Base-by-base conservation (phyloP, 2,797 vertebrate species). In the Sebastolobus alascanus region DNA sequence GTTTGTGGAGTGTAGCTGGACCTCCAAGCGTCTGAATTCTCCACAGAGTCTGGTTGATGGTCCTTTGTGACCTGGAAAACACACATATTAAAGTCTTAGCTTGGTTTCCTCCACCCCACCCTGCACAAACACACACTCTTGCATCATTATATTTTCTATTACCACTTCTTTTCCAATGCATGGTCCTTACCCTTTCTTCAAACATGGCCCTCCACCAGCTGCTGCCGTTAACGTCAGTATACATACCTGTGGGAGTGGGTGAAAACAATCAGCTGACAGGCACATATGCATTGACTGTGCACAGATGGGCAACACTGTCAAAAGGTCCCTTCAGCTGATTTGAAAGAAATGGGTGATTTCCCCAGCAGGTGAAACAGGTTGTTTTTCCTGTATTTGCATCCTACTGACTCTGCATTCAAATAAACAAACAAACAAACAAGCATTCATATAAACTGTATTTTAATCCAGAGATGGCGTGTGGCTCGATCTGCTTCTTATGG, bases 21-120 rank as follows among this genome's bases (percentile, higher is more conserved):
- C 16, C 58, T 85, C 92, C 89, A 89, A 35, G 46, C n/a, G 14
- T 68, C 58, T 46, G 76, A 75, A 35, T 91, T 75, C 52, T 88
- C 77, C 54, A 18, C 12, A 11, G 76, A 27, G 16, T 80, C 55
- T 27, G 5, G 12, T 6, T 61, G 75, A 46, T 68, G 38, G 63
- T 82, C 68, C 35, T 2, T 14, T 70, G 10, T 80, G 43, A 33
- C 66, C 93, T 94, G 73, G 11, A 86, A 83, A 89, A 84, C 37
- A 68, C 20, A 68, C 20, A 68, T 0, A 54, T 16, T 8, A 43
- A 56, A 72, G 38, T 14, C 9, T 67, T 27, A 81, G 14, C 3
- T 37, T 35, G 6, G 8, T 76, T 77, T 77, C 20, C 40, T 46
- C 33, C 4, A 33, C 33, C 13, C 25, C 16, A 38, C 11, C 22